Conservation (phyloP, 2,797 vertebrate species). For the Peromyscus nudipes region DNA sequence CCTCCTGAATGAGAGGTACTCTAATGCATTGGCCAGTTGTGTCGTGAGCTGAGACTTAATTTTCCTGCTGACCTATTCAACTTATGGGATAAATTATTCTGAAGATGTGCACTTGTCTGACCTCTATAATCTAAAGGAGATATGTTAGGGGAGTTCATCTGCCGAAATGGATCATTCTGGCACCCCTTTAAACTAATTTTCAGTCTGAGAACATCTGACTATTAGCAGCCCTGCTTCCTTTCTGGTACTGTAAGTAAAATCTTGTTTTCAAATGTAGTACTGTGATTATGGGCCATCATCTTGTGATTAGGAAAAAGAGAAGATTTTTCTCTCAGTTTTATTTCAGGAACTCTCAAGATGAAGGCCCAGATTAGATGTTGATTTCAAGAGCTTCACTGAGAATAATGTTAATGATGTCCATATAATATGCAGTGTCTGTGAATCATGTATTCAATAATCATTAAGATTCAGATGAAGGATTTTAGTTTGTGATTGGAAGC, state of each 20-base stretch:
- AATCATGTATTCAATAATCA: constrained; percentile 84
- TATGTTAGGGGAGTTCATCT: constrained; percentile 53
- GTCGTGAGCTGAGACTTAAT: constrained; percentile 50
- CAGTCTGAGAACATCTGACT: constrained; percentile 71
- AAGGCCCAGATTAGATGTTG: constrained; percentile 86
- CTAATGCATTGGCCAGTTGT: constrained; percentile 1
- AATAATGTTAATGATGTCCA: constrained; percentile 88
- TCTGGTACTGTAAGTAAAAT: constrained; percentile 71
- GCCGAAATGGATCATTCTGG: constrained; percentile 61
- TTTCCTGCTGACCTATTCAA: constrained; percentile 69
- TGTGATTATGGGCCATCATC: constrained; percentile 62
- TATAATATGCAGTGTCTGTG: constrained; percentile 85
- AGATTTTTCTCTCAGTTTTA: constrained; percentile 84
- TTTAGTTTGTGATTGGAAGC: constrained; percentile 78
- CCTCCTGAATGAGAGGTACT: constrained; percentile 22
- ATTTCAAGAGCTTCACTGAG: constrained; percentile 89
- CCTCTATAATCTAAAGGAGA: constrained; percentile 58
- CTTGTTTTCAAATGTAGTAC: constrained; percentile 74
- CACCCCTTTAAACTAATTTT: constrained; percentile 71
- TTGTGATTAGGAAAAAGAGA: constrained; percentile 64
- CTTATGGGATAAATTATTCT: constrained; percentile 66
- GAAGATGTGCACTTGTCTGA: constrained; percentile 56
- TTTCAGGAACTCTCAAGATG: constrained; percentile 85
- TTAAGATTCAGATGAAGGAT: constrained; percentile 83
- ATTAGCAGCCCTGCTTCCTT: constrained; percentile 71